Evolutionary conservation across 2,888 invertebrate species (phyloP).

Genomic region (Cheiracanthium punctorium): DNA sequence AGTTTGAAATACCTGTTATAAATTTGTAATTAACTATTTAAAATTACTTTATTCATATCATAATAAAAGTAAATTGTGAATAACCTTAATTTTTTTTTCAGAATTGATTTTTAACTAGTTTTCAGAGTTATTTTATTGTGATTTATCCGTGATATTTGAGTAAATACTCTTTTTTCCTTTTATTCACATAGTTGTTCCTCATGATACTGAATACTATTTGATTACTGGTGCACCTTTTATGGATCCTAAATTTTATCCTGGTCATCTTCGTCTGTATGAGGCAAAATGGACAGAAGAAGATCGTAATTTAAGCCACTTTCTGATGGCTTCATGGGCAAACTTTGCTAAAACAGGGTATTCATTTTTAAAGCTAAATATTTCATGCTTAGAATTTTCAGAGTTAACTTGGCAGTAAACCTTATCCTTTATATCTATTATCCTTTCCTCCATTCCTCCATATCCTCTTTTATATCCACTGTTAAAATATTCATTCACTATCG

Average conservation of each 20-base stretch:
- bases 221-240: slow-evolving; percentile 92
- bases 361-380: neutral
- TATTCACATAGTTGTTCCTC: slow-evolving; percentile 78
- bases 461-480: neutral
- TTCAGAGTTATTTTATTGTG: too few relatives aligned
- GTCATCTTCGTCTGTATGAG: slow-evolving; percentile 82
- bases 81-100: too few relatives aligned
- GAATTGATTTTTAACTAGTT: too few relatives aligned
- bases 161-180: neutral
- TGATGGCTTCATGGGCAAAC: slow-evolving; percentile 92
- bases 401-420: too few relatives aligned
- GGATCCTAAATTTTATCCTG: slow-evolving; percentile 90
- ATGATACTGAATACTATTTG: slow-evolving; percentile 87
- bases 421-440: too few relatives aligned
- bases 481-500: too few relatives aligned
- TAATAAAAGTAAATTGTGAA: too few relatives aligned
- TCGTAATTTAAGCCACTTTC: slow-evolving; percentile 94
- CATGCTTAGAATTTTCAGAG: too few relatives aligned
- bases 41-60: too few relatives aligned
- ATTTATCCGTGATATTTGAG: too few relatives aligned
- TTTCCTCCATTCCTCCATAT: neutral
- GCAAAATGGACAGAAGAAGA: slow-evolving; percentile 92
- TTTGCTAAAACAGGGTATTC: slow-evolving; percentile 89
- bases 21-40: too few relatives aligned
- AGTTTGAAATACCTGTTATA: too few relatives aligned